Percentiles rank a stretch among this genome's conserved stretches.
phyloP scores from a whole-genome alignment of 2,113 vertebrate genomes.

The Megaceryle torquata region DNA sequence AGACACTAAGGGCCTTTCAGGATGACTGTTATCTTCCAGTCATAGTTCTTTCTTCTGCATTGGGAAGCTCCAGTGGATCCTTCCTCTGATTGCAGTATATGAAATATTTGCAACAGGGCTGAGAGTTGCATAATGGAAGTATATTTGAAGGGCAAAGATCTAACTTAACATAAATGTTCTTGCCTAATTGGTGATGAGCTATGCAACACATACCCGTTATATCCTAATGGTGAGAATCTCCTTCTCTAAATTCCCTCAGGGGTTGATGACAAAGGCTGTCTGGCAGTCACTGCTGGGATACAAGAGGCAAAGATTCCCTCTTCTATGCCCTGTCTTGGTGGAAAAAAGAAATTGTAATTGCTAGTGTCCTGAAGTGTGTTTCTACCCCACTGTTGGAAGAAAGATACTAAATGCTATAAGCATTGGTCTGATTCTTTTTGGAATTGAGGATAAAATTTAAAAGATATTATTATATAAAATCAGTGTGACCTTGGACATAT shows the following conservation, averaged over 20 bases:
- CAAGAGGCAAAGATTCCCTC: not conserved
- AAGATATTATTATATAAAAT: not conserved
- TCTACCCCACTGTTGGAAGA: not conserved
- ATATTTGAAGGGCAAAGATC: not conserved
- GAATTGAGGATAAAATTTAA: not conserved
- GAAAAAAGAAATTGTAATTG: not conserved
- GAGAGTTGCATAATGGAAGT: not conserved
- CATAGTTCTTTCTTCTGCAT: not conserved
- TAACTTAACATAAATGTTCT: not conserved
- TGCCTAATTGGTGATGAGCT: not conserved
- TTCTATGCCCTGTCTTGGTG: not conserved
- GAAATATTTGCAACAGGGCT: not conserved
- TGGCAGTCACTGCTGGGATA: not conserved
- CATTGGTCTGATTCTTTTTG: not conserved
- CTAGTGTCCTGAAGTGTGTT: not conserved
- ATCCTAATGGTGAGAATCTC: not conserved
- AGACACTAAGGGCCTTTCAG: not conserved
- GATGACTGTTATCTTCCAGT: not conserved
- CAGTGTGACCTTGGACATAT: not conserved
- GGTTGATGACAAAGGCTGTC: not conserved
- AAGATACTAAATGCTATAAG: not conserved
- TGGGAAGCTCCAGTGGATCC: not conserved
- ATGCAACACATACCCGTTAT: not conserved
- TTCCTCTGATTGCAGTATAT: not conserved
- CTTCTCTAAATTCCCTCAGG: not conserved